Evolutionary conservation across 2,888 invertebrate species (phyloP), one percentile per base, ranked within the genome.

Genomic region (Piscicola geometra): DNA sequence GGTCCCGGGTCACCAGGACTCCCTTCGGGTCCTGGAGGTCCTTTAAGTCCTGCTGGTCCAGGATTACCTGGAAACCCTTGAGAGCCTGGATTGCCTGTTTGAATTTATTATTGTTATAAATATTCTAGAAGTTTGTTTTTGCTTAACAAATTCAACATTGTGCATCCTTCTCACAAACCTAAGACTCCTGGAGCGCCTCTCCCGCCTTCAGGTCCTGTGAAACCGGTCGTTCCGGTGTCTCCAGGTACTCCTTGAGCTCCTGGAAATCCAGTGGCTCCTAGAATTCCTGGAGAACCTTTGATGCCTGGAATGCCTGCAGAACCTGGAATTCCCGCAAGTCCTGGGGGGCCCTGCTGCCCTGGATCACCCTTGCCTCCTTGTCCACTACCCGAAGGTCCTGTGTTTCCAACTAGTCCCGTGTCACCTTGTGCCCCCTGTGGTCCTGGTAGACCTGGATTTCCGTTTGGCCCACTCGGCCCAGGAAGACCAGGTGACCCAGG

Each of bases 401-500:
- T 36, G 0, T 47, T 41, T 69, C 69, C 69, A 9, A 21, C 21
- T 69, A n/a, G 25, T 41, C 69, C 69, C 33, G 36, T 69, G 5
- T 35, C 36, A 35, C 69, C 69, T 9, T 25, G 25, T 12, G 41
- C 18, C 9, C 69, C 69, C 2, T 0, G 41, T 69, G 36, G 69
- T 36, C 69, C 69, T 1, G 0, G 21, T 21, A n/a, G n/a, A 3
- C 69, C 69, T 41, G 69, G 36, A 25, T n/a, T 41, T 33, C 69
- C 69, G 21, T n/a, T 69, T 5, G 69, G 25, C 36, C 69, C 69
- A 35, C 36, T 21, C 3, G 35, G 25, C 25, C 71, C 71, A 5
- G 71, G 33, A 3, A 25, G 5, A 56, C 60, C 60, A 56, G 72
- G 75, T 32, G 75, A 9, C 56, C 71, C 21, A 35, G 18, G 76